Evolutionary conservation across 2,888 invertebrate genomes (phyloP).

Genomic region (Nemoura dubitans): DNA sequence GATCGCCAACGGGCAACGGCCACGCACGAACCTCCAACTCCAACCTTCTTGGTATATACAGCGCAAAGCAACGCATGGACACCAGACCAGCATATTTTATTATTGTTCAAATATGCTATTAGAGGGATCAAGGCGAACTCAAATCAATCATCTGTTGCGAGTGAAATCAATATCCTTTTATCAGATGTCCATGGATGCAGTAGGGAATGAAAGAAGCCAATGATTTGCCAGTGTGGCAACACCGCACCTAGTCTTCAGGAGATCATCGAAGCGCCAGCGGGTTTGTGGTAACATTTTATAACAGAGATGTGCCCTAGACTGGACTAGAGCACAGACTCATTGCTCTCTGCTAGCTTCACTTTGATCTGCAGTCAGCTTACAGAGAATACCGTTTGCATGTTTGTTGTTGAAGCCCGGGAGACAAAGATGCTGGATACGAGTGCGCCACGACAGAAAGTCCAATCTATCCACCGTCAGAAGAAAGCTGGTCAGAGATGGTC

Average conservation of each 20-base stretch:
- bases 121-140: constrained; percentile 1
- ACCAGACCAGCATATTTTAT: neutral
- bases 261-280: neutral
- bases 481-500: neutral
- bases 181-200: neutral
- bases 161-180: neutral
- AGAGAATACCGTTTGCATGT: neutral
- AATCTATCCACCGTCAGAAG: too few species aligned
- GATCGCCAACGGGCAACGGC: neutral
- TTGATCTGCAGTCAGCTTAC: neutral
- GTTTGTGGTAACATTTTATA: neutral
- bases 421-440: too few species aligned
- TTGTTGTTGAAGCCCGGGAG: neutral
- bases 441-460: too few species aligned
- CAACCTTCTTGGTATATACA: constrained; percentile 12
- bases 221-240: neutral
- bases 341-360: neutral
- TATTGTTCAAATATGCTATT: constrained; percentile 7
- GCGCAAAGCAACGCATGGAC: neutral
- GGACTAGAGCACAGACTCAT: neutral
- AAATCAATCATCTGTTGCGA: neutral
- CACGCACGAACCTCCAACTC: neutral
- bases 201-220: neutral
- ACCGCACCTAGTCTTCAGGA: neutral
- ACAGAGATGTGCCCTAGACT: neutral